Evolutionary conservation across 2,113 vertebrate species (phyloP).

Genomic region (Helogale parvula): DNA sequence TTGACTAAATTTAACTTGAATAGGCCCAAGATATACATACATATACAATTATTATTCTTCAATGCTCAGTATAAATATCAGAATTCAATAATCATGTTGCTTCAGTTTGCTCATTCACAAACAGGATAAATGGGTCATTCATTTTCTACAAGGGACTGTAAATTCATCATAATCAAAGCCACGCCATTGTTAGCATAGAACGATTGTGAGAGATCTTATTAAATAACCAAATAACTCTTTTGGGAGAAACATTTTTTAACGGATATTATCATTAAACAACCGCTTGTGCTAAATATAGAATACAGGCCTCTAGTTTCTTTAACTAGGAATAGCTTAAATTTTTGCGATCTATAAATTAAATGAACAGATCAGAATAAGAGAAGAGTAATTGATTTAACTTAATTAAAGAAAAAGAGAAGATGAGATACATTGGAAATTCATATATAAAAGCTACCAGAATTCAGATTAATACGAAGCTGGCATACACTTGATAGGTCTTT

Average conservation of each 20-base stretch:
- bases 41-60: neutral
- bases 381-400: neutral
- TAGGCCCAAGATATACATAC: neutral
- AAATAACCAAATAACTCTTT: neutral
- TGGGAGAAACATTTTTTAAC: neutral
- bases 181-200: neutral
- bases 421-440: neutral
- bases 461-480: neutral
- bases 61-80: neutral
- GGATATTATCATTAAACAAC: neutral
- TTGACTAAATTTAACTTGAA: neutral
- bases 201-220: neutral
- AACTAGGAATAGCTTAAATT: neutral
- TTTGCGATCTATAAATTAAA: neutral
- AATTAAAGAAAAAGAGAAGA: neutral
- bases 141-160: neutral
- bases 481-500: neutral
- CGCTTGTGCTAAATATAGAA: neutral
- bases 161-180: neutral
- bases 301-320: neutral
- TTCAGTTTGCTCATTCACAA: neutral
- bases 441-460: neutral
- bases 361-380: neutral
- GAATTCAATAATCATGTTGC: neutral
- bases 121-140: neutral